Evolutionary conservation across 2,113 vertebrate species (phyloP).

Genomic region (Sturnira hondurensis): DNA sequence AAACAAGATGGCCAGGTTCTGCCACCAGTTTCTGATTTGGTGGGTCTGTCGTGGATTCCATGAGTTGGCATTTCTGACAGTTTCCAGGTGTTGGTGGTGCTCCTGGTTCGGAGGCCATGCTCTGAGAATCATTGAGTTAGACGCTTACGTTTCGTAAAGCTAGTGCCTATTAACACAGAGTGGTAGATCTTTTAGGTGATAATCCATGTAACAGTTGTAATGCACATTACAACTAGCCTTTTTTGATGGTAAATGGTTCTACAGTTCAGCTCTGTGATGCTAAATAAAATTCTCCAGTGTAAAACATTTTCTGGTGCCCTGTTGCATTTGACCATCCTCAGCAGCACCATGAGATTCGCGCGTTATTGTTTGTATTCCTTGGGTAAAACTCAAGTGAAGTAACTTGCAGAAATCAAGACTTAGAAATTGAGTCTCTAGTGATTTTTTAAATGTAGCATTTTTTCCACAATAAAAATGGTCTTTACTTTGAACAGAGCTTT

Average conservation of each 20-base stretch:
- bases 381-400: slow-evolving; percentile 29
- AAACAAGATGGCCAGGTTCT: not conserved
- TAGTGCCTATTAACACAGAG: slow-evolving; percentile 15
- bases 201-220: not conserved
- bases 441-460: not conserved
- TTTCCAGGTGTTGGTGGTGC: not conserved
- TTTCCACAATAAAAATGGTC: not conserved
- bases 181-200: not conserved
- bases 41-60: not conserved
- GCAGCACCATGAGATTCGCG: not conserved
- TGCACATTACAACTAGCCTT: not conserved
- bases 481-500: slow-evolving; percentile 12
- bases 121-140: not conserved
- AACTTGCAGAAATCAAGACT: slow-evolving; percentile 29
- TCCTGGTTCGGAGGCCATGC: not conserved
- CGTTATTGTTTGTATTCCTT: slow-evolving; percentile 18
- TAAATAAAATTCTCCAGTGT: slow-evolving; percentile 15
- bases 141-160: not conserved
- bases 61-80: not conserved
- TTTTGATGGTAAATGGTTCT: slow-evolving; percentile 23
- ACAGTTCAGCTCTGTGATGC: not conserved
- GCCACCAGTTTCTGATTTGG: not conserved
- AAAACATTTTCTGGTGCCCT: slow-evolving; percentile 1
- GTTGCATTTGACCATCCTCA: not conserved
- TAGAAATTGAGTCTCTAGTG: not conserved